Conservation (phyloP, 2,888 invertebrate species). For the Drosophila maculinotata region DNA sequence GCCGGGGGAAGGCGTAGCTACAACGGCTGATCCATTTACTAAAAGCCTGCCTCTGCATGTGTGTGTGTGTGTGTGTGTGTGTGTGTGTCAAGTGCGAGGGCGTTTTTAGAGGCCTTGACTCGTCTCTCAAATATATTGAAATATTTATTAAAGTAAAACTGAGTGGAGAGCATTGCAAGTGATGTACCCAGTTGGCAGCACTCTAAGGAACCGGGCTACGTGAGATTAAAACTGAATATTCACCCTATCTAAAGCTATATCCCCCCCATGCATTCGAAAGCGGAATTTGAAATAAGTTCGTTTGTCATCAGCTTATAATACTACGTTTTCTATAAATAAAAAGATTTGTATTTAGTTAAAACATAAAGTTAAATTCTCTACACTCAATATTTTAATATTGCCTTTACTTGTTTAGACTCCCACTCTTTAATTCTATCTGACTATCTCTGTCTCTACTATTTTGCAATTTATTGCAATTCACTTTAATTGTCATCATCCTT, state of each 20-base stretch:
- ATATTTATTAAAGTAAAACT: conserved; percentile 50
- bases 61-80: conserved; percentile 2
- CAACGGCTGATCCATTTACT: conserved; percentile 20
- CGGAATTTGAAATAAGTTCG: conserved; percentile 24
- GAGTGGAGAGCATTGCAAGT: conserved; percentile 27
- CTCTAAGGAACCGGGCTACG: conserved; percentile 1
- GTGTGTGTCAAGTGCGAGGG: conserved; percentile 32
- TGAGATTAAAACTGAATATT: conserved; percentile 8
- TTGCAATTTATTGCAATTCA: conserved; percentile 18
- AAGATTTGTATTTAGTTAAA: too few species aligned
- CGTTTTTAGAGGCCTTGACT: conserved; percentile 24
- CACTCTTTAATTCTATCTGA: not conserved
- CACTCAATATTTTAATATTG: not conserved
- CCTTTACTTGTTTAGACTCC: not conserved
- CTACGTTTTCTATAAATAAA: too few species aligned
- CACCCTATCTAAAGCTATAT: not conserved
- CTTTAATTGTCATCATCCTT: conserved; percentile 55
- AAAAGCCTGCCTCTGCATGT: conserved; percentile 7
- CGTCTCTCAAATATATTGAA: conserved; percentile 44
- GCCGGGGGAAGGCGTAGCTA: too few species aligned
- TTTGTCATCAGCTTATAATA: too few species aligned
- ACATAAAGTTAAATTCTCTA: too few species aligned
- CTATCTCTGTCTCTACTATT: not conserved
- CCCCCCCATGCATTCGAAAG: not conserved
- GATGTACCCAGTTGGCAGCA: conserved; percentile 19